Conservation (phyloP, 2,888 invertebrate genomes). For the Liopterus haemorrhoidalis region DNA sequence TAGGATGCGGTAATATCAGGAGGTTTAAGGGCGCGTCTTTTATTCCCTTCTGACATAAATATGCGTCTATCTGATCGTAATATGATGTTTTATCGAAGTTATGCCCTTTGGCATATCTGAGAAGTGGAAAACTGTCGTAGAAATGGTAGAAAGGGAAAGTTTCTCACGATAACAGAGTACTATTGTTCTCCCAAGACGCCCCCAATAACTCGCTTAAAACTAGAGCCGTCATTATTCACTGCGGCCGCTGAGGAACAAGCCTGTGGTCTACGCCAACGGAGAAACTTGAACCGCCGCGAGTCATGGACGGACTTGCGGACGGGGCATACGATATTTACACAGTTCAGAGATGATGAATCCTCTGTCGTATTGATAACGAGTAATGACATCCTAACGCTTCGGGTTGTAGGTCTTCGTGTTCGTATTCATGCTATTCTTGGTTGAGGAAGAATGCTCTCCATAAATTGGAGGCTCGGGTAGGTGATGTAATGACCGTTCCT, state of each 20-base stretch:
- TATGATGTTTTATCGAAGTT: conserved; percentile 16
- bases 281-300: conserved; percentile 10
- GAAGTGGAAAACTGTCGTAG: neutral
- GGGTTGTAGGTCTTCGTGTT: neutral
- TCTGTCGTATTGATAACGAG: neutral
- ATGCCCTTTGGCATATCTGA: conserved; percentile 10
- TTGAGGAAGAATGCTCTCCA: conserved; percentile 34
- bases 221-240: conserved; percentile 4
- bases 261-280: conserved; percentile 3
- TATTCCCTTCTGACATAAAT: no score
- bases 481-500: conserved; percentile 13
- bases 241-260: conserved; percentile 5
- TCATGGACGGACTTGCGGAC: conserved; percentile 3
- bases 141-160: neutral
- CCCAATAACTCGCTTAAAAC: conserved; percentile 3
- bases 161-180: neutral
- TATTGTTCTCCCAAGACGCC: conserved; percentile 3
- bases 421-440: no score
- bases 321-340: conserved; percentile 6
- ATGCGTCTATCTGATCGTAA: conserved; percentile 19
- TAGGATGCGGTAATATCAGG: conserved; percentile 1
- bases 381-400: conserved; percentile 10
- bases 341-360: conserved; percentile 1
- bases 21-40: no score
- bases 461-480: conserved; percentile 39